Evolutionary conservation across 2,797 vertebrate species (phyloP).

Genomic region (Sebastes cheni): DNA sequence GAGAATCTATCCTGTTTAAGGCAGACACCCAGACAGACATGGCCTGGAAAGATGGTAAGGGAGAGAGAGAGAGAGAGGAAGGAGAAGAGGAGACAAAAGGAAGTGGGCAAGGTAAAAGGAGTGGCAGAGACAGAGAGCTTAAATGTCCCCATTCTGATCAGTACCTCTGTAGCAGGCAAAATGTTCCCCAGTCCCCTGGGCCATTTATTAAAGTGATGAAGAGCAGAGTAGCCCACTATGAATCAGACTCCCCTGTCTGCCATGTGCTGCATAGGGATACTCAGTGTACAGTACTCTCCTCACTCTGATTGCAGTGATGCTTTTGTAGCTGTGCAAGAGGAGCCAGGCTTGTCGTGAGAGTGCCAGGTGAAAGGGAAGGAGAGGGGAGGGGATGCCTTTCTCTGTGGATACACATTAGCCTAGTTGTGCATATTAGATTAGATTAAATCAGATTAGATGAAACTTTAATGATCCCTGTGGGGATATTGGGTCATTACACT

Average conservation of each 20-base stretch:
- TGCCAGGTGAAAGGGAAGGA: constrained; percentile 27
- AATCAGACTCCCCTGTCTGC: constrained; percentile 71
- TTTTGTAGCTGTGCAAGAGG: constrained; percentile 31
- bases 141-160: constrained; percentile 72
- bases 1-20: constrained; percentile 81
- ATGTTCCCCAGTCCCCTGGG: constrained; percentile 59
- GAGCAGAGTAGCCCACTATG: constrained; percentile 70
- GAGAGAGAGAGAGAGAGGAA: neutral
- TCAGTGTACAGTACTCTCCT: constrained; percentile 47
- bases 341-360: constrained; percentile 17
- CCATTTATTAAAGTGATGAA: constrained; percentile 82
- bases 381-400: neutral
- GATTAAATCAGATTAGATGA: constrained; percentile 33
- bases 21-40: constrained; percentile 69
- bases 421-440: constrained; percentile 33
- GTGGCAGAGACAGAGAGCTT: constrained; percentile 69
- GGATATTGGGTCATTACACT: constrained; percentile 10
- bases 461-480: constrained; percentile 37
- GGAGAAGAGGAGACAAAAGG: constrained; percentile 54
- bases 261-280: constrained; percentile 59
- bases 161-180: constrained; percentile 69
- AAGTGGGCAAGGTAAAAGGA: constrained; percentile 58
- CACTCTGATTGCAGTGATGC: constrained; percentile 51
- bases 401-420: constrained; percentile 27
- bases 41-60: constrained; percentile 35